A percentile compares a stretch with the other conserved stretches of the same genome.
These are phyloP conservation scores for Chymomyza costata DNA, from an alignment of 1,140 invertebrate species.

Conservation along the genomic window DNA sequence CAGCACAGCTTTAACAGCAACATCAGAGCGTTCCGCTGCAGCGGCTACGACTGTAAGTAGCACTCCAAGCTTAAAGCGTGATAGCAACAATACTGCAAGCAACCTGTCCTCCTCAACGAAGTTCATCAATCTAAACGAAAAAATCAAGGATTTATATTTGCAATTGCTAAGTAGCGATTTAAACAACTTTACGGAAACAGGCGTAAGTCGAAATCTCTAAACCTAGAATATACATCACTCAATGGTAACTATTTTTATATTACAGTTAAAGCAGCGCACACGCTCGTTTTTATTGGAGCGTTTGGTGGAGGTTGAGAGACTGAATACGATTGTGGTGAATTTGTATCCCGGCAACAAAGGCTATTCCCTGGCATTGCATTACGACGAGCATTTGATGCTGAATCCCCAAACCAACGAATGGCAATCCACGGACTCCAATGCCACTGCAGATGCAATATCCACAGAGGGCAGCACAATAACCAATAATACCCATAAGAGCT, in stretches of 20 bases:
- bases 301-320: conserved; percentile 87
- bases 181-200: conserved; percentile 62
- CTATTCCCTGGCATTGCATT: conserved; percentile 88
- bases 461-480: conserved; percentile 16
- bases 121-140: conserved; percentile 79
- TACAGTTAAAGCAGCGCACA: conserved; percentile 66
- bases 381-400: conserved; percentile 72
- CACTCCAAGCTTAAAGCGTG: conserved; percentile 17
- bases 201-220: conserved; percentile 47
- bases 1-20: conserved; percentile 41
- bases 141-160: conserved; percentile 78
- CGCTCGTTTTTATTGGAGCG: conserved; percentile 88
- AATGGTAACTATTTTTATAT: background rate
- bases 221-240: no score
- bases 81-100: background rate
- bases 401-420: conserved; percentile 58
- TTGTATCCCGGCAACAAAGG: conserved; percentile 94
- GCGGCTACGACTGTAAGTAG: conserved; percentile 30
- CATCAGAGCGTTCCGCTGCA: conserved; percentile 31
- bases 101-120: conserved; percentile 23
- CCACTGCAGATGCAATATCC: background rate
- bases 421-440: conserved; percentile 24
- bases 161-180: conserved; percentile 65
- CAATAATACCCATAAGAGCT: conserved; percentile 14
- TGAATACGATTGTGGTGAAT: conserved; percentile 93